Evolutionary conservation across 2,888 invertebrate species (phyloP).

Genomic region (Caenorhabditis sp.): DNA sequence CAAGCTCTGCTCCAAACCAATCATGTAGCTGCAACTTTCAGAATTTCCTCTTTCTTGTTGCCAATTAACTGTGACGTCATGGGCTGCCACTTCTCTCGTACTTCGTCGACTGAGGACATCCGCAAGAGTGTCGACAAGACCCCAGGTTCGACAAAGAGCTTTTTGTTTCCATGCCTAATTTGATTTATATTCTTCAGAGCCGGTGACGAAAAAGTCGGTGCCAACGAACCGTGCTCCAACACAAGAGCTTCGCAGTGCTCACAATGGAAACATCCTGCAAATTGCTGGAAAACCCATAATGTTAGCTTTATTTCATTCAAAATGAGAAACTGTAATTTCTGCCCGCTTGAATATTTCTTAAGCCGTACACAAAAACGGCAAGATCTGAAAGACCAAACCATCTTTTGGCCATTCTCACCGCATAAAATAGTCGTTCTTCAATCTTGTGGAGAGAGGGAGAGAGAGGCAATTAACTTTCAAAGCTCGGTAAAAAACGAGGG

Average conservation of each 20-base stretch:
- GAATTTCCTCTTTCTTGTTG: not conserved
- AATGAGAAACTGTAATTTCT: too few relatives aligned
- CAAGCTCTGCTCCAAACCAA: too few relatives aligned
- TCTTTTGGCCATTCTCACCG: not conserved
- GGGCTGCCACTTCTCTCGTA: slow-evolving; percentile 72
- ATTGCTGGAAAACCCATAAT: slow-evolving; percentile 67
- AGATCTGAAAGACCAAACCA: not conserved
- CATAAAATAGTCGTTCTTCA: slow-evolving; percentile 17
- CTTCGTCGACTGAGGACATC: slow-evolving; percentile 67
- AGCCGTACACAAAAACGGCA: too few relatives aligned
- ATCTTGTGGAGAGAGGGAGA: not conserved
- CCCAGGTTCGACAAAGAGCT: slow-evolving; percentile 20
- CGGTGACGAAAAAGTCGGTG: slow-evolving; percentile 23
- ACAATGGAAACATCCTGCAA: slow-evolving; percentile 58
- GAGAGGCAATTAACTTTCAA: slow-evolving; percentile 9
- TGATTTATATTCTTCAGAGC: slow-evolving; percentile 15
- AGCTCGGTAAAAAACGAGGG: slow-evolving; percentile 11
- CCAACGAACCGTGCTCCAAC: slow-evolving; percentile 41
- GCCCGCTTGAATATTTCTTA: too few relatives aligned
- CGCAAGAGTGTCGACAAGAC: slow-evolving; percentile 47
- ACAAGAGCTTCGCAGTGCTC: slow-evolving; percentile 54
- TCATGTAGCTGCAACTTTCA: slow-evolving; percentile 1
- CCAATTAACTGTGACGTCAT: slow-evolving; percentile 31
- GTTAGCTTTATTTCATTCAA: slow-evolving; percentile 22
- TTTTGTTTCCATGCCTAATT: not conserved